phyloP scores from a whole-genome alignment of 2,113 vertebrate species.

The Nymphicus hollandicus region DNA sequence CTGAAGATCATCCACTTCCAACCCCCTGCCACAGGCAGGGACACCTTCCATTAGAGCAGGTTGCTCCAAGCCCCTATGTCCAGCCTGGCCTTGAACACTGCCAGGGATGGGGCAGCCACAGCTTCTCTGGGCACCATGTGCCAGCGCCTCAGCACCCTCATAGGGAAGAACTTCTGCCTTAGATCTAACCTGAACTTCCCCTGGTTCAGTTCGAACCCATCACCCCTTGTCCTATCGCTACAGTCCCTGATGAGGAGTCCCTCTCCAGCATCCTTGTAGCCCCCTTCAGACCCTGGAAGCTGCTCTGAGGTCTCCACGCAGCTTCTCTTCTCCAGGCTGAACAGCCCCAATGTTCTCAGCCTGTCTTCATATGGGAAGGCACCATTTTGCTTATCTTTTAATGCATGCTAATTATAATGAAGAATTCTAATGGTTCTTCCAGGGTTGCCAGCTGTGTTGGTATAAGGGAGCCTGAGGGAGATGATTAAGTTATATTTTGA shows the following conservation, averaged over 20 bases:
- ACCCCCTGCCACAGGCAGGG: background rate
- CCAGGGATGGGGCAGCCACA: too few species aligned
- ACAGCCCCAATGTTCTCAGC: background rate
- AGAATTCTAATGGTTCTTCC: background rate
- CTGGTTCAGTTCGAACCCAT: too few species aligned
- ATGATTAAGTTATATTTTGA: background rate
- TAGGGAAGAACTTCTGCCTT: too few species aligned
- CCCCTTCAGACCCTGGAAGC: background rate
- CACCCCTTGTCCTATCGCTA: too few species aligned
- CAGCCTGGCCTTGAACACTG: background rate
- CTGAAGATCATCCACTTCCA: background rate
- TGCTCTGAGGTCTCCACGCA: background rate
- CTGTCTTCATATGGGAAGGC: background rate
- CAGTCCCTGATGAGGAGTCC: too few species aligned
- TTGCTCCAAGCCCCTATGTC: background rate
- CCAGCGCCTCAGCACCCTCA: too few species aligned
- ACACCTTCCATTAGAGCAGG: fast-evolving
- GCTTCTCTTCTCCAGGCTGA: background rate
- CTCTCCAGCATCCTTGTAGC: background rate
- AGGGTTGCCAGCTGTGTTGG: background rate
- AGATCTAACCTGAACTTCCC: too few species aligned
- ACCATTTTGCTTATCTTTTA: background rate
- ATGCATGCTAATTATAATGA: background rate
- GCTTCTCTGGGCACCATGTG: too few species aligned
- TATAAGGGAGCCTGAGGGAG: background rate